phyloP scores from a whole-genome alignment of 2,113 vertebrate genomes.

The Proteles cristata region DNA sequence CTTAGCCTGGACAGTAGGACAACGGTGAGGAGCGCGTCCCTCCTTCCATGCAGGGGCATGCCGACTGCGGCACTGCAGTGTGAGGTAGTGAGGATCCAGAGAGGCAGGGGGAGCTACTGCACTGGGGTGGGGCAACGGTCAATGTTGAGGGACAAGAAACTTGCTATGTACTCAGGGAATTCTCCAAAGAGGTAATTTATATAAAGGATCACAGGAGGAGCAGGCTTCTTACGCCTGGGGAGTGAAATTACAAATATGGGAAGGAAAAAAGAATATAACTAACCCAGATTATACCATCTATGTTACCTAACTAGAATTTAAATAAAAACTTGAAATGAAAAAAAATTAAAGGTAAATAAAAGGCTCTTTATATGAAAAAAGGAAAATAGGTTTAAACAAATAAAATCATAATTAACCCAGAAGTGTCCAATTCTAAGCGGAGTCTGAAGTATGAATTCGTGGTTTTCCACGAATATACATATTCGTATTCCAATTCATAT shows the following conservation, averaged over 20 bases:
- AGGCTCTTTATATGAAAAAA: too few relatives aligned
- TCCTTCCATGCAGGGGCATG: not conserved
- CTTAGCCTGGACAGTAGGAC: not conserved
- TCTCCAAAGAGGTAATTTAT: not conserved
- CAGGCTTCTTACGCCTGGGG: not conserved
- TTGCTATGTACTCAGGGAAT: not conserved
- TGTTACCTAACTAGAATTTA: too few relatives aligned
- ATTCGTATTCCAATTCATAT: too few relatives aligned
- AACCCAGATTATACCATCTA: not conserved
- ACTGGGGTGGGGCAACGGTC: not conserved
- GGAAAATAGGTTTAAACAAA: too few relatives aligned
- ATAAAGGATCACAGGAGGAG: not conserved
- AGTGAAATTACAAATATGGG: not conserved
- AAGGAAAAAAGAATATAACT: not conserved
- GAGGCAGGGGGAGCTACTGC: not conserved
- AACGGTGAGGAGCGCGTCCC: not conserved
- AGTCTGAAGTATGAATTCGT: not conserved
- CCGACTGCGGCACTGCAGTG: not conserved
- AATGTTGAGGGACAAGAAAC: not conserved
- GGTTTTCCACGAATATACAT: not conserved
- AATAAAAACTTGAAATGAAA: too few relatives aligned
- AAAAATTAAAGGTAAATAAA: too few relatives aligned
- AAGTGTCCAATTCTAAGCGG: not conserved
- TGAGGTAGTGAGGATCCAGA: not conserved
- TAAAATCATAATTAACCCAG: not conserved